Percentiles rank a stretch among this genome's conserved stretches.
phyloP scores from a whole-genome alignment of 2,113 vertebrate genomes.

The Bos javanicus region DNA sequence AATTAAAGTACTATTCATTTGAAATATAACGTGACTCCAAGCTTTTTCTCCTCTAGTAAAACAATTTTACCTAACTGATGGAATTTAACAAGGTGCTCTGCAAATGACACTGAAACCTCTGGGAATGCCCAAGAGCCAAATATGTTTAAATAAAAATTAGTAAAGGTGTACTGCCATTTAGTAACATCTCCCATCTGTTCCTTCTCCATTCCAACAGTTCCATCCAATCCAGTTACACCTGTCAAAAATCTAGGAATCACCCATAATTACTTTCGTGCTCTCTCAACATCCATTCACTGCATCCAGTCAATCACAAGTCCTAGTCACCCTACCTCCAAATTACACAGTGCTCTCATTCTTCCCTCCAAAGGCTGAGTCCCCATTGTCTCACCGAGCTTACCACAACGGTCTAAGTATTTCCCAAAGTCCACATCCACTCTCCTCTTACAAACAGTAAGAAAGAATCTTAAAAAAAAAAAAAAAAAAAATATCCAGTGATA shows the following conservation, averaged over 20 bases:
- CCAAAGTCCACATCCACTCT: not conserved
- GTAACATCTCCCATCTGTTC: not conserved
- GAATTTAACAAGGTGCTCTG: not conserved
- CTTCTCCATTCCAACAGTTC: not conserved
- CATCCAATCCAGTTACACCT: not conserved
- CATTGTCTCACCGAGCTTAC: not conserved
- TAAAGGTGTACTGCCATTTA: not conserved
- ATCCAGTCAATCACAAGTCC: not conserved
- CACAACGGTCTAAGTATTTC: not conserved
- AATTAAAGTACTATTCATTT: not conserved
- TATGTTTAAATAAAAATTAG: not conserved
- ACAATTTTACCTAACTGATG: not conserved
- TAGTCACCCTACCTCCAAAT: not conserved
- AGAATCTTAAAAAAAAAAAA: not conserved
- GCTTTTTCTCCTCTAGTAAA: not conserved
- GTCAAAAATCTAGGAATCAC: not conserved
- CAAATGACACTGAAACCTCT: not conserved
- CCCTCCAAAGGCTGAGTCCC: not conserved
- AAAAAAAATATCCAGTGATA: not conserved
- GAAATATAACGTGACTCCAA: not conserved
- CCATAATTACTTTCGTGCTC: not conserved
- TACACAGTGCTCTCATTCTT: not conserved
- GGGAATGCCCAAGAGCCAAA: not conserved
- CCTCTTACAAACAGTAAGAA: not conserved
- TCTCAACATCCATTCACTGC: not conserved